Base-by-base conservation (phyloP, 2,113 vertebrate genomes). In the Stegostoma tigrinum region DNA sequence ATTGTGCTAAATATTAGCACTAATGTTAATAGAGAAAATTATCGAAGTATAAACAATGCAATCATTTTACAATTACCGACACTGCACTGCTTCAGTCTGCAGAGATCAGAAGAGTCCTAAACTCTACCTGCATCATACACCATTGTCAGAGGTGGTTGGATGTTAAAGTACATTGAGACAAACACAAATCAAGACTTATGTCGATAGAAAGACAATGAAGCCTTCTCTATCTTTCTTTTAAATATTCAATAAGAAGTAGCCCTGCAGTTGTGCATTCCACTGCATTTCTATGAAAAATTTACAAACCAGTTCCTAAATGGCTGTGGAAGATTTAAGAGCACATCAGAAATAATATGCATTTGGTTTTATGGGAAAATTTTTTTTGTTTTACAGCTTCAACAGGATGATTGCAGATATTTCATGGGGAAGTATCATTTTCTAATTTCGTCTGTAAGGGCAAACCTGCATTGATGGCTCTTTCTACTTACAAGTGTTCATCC, bases 401-500 rank as follows among this genome's bases (percentile, higher is more conserved):
- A 55, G 23, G 30, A 89, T 21, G 48, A 89, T 23, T 89, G 48
- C 30, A 8, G 14, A 30, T 6, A 89, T 24, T 12, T 89, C 27
- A 55, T 21, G 48, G 30, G 24, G 30, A 55, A 34, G 30, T 30
- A 24, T 17, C 5, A 17, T 38, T 93, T 66, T 38, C 89, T 38
- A 48, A 70, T 45, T 48, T 48, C 68, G 70, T 70, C 19, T 72
- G 8, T 4, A 30, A 68, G 80, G 38, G 17, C 55, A 83, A n/a
- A 85, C 24, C 3, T 14, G 34, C 12, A n/a, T 66, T 30, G 64
- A 68, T 61, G 64, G 6, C 85, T 93, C 19, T 45, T n/a, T 94
- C 5, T 78, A 98, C 98, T 99, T 97, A 99, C 98, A 99, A 96
- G 96, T 99, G 98, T 90, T 99, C 98, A 70, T 99, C 98, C 30